Conservation (phyloP, 2,113 vertebrate species). For the Daphoenositta chrysoptera region DNA sequence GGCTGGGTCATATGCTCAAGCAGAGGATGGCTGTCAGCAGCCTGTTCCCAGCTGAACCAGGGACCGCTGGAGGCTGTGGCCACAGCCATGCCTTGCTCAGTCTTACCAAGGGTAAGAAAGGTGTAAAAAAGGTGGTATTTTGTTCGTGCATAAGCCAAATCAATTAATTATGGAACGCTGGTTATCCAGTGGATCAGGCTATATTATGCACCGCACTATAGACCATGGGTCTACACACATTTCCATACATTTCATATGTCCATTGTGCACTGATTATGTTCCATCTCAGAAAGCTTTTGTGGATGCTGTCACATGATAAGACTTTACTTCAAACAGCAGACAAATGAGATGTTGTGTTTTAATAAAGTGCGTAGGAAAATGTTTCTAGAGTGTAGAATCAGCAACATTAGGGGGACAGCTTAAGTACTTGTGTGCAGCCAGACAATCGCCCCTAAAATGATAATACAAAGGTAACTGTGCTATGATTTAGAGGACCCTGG, state of each 20-base stretch:
- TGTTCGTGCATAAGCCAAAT: background rate
- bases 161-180: background rate
- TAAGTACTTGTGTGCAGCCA: background rate
- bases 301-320: background rate
- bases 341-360: background rate
- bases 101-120: background rate
- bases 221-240: background rate
- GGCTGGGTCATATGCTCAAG: background rate
- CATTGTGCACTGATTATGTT: background rate
- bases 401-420: background rate
- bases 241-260: background rate
- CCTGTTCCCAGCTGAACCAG: accelerated
- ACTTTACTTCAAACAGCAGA: background rate
- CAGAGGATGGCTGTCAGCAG: background rate
- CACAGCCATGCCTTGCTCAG: background rate
- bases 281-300: background rate
- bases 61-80: background rate
- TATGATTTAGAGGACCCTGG: background rate
- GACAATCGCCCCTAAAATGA: background rate
- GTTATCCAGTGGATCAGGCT: background rate
- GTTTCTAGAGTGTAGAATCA: background rate
- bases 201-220: accelerated
- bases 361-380: background rate
- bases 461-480: background rate
- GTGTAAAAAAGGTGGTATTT: background rate